These are phyloP conservation scores for Chrysogorgia sp. DNA, from an alignment of 92 coral and sea anemone species.

Conservation along the genomic window DNA sequence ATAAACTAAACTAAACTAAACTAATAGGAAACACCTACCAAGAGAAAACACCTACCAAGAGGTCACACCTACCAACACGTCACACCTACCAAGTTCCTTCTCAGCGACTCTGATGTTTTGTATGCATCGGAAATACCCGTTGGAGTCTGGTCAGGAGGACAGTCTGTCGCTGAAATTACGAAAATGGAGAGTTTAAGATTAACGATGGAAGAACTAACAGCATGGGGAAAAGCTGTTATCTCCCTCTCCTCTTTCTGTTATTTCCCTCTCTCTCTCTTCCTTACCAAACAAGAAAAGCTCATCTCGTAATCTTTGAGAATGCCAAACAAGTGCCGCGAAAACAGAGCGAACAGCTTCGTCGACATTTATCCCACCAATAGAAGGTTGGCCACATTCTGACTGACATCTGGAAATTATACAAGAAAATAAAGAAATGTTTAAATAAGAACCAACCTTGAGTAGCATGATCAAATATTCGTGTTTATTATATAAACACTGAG, in stretches of 20 bases:
- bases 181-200: no score
- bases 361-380: constrained; percentile 85
- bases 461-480: no score
- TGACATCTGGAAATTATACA: constrained; percentile 67
- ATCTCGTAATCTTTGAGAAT: constrained; percentile 93
- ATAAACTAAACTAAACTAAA: no score
- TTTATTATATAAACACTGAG: no score
- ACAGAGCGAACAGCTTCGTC: constrained; percentile 85
- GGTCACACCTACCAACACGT: background rate
- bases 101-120: constrained; percentile 84
- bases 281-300: constrained; percentile 83
- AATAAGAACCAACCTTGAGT: background rate
- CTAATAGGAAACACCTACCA: background rate
- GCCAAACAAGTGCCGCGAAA: constrained; percentile 95
- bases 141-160: constrained; percentile 90
- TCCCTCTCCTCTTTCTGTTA: background rate
- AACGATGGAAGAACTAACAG: no score
- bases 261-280: constrained; percentile 3
- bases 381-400: constrained; percentile 70
- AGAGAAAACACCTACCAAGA: background rate
- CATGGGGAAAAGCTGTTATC: no score
- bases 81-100: constrained; percentile 79
- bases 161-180: constrained; percentile 73
- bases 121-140: constrained; percentile 88
- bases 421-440: background rate